Percentiles rank a stretch among this genome's conserved stretches.
phyloP scores from a whole-genome alignment of 2,797 vertebrate species.

The Schizopygopsis pylzovi region DNA sequence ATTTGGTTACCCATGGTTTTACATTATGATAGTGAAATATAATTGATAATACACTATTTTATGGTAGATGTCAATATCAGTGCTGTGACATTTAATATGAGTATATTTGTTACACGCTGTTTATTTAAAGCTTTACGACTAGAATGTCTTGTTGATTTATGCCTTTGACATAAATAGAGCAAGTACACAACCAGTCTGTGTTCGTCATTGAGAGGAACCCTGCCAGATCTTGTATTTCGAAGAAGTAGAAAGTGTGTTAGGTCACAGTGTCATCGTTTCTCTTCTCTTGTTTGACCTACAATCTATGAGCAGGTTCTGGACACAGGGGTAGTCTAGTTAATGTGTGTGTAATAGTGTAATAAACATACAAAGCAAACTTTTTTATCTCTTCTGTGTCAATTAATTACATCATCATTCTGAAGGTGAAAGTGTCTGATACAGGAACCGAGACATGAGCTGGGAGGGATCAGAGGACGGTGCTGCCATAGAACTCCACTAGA shows the following conservation, averaged over 20 bases:
- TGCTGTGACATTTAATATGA: not conserved
- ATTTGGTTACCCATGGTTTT: not conserved
- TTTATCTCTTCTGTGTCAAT: not conserved
- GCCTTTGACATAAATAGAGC: not conserved
- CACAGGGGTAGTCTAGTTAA: not conserved
- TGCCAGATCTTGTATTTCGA: not conserved
- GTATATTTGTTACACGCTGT: not conserved
- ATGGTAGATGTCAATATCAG: not conserved
- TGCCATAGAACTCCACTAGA: not conserved
- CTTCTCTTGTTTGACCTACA: not conserved
- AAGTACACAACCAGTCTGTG: not conserved
- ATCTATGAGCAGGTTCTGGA: not conserved
- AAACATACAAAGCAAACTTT: not conserved
- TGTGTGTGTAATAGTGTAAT: not conserved
- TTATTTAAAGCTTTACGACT: not conserved
- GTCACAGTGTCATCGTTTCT: not conserved
- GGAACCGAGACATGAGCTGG: not conserved
- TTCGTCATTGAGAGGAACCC: not conserved
- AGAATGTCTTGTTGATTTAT: not conserved
- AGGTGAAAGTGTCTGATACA: constrained; percentile 14
- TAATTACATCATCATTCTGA: not conserved
- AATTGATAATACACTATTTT: too few relatives aligned
- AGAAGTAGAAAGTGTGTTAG: not conserved
- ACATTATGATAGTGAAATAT: not conserved
- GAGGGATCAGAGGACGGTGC: not conserved